phyloP scores from a whole-genome alignment of 2,113 vertebrate genomes.

The Labeo catla region DNA sequence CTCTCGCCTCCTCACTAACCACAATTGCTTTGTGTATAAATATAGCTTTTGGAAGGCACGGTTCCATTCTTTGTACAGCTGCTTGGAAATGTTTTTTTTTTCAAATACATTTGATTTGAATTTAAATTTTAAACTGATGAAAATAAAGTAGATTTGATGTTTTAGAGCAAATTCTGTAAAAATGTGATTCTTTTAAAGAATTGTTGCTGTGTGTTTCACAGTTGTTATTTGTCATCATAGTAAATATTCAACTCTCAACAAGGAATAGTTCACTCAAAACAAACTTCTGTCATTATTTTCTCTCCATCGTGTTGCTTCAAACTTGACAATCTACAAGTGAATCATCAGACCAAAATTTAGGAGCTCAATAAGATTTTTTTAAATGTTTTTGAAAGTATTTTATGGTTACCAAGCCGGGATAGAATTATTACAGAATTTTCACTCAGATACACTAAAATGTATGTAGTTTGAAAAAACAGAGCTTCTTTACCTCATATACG shows the following conservation, averaged over 20 bases:
- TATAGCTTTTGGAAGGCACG: slow-evolving; percentile 15
- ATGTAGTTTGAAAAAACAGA: too few relatives aligned
- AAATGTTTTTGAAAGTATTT: not conserved
- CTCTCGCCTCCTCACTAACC: slow-evolving; percentile 23
- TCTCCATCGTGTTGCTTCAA: too few relatives aligned
- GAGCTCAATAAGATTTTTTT: not conserved
- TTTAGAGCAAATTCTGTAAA: not conserved
- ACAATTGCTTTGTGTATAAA: slow-evolving; percentile 49
- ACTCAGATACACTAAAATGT: too few relatives aligned
- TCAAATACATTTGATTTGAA: not conserved
- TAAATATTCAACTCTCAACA: too few relatives aligned
- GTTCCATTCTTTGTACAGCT: not conserved
- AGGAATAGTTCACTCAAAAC: too few relatives aligned
- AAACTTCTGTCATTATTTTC: too few relatives aligned
- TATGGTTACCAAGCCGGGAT: not conserved
- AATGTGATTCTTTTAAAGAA: not conserved
- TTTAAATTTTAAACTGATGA: not conserved
- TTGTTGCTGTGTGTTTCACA: not conserved
- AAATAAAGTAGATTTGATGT: not conserved
- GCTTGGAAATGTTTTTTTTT: not conserved
- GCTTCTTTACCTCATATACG: too few relatives aligned
- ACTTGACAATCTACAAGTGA: too few relatives aligned
- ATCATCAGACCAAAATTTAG: not conserved
- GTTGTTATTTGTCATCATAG: not conserved
- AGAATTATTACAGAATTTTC: too few relatives aligned